A percentile compares a stretch with the other conserved stretches of the same genome.
Evolutionary conservation across 2,797 vertebrate genomes (phyloP).

Genomic region (Linurgus olivaceus): DNA sequence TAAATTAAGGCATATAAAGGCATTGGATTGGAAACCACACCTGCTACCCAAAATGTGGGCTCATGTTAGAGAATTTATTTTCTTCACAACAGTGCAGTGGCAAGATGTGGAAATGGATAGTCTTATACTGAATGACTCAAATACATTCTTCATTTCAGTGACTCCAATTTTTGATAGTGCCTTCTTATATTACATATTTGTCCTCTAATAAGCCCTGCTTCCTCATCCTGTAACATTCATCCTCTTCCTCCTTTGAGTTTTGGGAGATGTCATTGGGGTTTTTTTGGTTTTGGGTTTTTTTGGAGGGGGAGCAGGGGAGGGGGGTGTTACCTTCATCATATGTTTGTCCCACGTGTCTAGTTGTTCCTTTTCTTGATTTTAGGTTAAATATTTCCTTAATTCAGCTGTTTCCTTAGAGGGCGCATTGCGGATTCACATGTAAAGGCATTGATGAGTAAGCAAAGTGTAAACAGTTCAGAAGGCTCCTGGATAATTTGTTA

Average conservation of each 20-base stretch:
- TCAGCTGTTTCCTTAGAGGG: neutral
- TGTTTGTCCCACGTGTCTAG: neutral
- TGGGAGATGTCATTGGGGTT: rapidly evolving
- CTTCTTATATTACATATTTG: neutral
- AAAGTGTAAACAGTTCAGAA: neutral
- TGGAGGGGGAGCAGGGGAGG: rapidly evolving
- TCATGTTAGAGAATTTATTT: neutral
- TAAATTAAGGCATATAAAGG: neutral
- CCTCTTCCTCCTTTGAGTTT: neutral
- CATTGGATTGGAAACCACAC: neutral
- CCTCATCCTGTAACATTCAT: neutral
- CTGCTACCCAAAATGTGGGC: neutral
- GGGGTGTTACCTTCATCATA: neutral
- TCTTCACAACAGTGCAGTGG: neutral
- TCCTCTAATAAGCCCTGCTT: neutral
- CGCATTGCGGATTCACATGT: neutral
- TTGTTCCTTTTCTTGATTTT: neutral
- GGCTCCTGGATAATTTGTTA: neutral
- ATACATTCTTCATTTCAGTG: neutral
- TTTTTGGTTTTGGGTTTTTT: no score
- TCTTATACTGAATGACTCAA: neutral
- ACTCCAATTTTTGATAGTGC: neutral
- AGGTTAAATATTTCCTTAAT: neutral
- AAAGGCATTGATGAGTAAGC: neutral
- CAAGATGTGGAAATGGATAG: neutral